Evolutionary conservation across 2,888 invertebrate genomes (phyloP).

Genomic region (Diplazon laetatorius): DNA sequence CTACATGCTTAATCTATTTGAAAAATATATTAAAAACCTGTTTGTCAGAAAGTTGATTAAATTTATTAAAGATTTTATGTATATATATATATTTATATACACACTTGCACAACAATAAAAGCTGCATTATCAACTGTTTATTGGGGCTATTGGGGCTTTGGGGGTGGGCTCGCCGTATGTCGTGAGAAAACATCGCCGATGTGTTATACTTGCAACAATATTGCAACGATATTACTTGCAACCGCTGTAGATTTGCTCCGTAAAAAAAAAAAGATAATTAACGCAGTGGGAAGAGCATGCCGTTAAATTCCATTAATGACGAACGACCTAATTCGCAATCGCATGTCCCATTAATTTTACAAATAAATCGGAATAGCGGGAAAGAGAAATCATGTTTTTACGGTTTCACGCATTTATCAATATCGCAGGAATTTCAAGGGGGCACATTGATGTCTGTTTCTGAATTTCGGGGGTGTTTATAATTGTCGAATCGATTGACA

Average conservation of each 20-base stretch:
- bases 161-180: not conserved
- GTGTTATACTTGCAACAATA: too few relatives aligned
- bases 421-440: not conserved
- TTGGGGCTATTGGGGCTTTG: not conserved
- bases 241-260: not conserved
- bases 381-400: not conserved
- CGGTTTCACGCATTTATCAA: not conserved
- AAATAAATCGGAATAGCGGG: not conserved
- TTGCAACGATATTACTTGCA: not conserved
- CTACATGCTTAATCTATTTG: too few relatives aligned
- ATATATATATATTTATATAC: too few relatives aligned
- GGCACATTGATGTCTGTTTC: not conserved
- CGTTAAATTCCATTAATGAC: not conserved
- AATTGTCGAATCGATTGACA: too few relatives aligned
- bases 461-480: not conserved
- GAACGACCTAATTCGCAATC: slow-evolving; percentile 5
- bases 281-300: not conserved
- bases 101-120: not conserved
- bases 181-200: not conserved
- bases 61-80: too few relatives aligned
- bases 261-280: not conserved
- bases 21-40: too few relatives aligned
- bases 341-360: not conserved
- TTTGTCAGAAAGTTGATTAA: too few relatives aligned
- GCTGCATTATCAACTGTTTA: slow-evolving; percentile 7